Base-by-base conservation (phyloP, 2,888 invertebrate genomes). In the Drosophila meridionalis region DNA sequence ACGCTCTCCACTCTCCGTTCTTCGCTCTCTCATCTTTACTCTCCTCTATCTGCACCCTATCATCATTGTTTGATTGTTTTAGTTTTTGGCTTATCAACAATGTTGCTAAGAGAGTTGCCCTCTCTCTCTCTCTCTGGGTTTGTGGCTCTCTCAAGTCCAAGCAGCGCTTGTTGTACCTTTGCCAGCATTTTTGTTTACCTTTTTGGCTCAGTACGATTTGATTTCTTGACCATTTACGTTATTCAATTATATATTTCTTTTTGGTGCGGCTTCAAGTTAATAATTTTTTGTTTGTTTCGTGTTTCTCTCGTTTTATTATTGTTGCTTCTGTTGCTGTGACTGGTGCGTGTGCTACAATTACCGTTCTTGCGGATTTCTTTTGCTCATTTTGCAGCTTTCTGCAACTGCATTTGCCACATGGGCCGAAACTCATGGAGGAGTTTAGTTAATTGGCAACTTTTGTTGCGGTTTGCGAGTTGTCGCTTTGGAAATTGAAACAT, bases 221-320 rank as follows among this genome's bases (percentile, higher is more conserved):
- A 87, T 87, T 87, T 90, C 87, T 87, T 87, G 87, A 90, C 86
- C 87, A 87, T 88, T 90, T 87, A 88, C 80, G 87, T 85, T 89
- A 83, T 80, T 89, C 81, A 76, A 89, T 79, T 77, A 78, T 77
- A 78, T 73, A 68, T 87, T 71, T 73, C 66, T 68, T 83, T 75
- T 74, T 69, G 80, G 73, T 71, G 74, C 84, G 82, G 58, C 72
- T 34, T 50, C 69, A 61, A 73, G 73, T 67, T 69, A 43, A 61
- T 64, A 56, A 36, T 45, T 48, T 47, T 61, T 50, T 6, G 6
- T 60, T 63, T 50, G 60, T 53, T 47, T 52, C 59, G 56, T 52
- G 36, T 50, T 59, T 56, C 11, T 34, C 11, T 52, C 32, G 48
- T 32, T 26, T 43, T 14, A 57, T 55, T 34, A 6, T 53, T 32